Percentiles rank a stretch among this genome's conserved stretches.
These are phyloP conservation scores for Sitodiplosis mosellana DNA, from an alignment of 1,140 invertebrate genomes.

Conservation along the genomic window DNA sequence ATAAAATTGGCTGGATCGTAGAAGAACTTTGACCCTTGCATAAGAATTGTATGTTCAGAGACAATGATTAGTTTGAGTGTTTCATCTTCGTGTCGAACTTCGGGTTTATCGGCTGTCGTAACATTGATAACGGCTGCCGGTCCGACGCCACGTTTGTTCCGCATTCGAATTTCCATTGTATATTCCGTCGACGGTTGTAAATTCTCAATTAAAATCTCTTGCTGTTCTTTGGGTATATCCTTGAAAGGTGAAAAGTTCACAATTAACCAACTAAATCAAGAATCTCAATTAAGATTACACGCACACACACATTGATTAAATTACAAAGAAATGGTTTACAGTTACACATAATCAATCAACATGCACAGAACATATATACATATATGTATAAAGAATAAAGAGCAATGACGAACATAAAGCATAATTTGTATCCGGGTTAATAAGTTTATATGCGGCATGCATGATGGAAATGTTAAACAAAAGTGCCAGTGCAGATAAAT, in stretches of 20 bases:
- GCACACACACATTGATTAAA: no score
- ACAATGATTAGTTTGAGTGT: conserved; percentile 52
- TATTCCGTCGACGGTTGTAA: conserved; percentile 57
- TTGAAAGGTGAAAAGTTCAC: conserved; percentile 14
- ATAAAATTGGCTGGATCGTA: conserved; percentile 27
- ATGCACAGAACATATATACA: no score
- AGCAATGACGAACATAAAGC: no score
- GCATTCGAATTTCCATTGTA: conserved; percentile 53
- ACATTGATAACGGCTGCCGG: conserved; percentile 40
- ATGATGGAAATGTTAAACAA: neutral
- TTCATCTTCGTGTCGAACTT: conserved; percentile 29
- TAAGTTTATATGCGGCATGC: no score
- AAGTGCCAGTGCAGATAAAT: neutral
- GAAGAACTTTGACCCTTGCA: conserved; percentile 44
- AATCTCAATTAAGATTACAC: no score
- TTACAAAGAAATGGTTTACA: no score
- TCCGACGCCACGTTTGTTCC: conserved; percentile 64
- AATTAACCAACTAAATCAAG: no score
- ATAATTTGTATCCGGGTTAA: conserved; percentile 6
- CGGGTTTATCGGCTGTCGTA: conserved; percentile 41
- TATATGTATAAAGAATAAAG: no score
- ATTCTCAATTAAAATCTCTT: conserved; percentile 60
- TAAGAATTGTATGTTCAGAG: conserved; percentile 43
- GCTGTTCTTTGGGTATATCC: conserved; percentile 52
- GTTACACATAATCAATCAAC: no score